Evolutionary conservation across 64 coral and sea anemone genomes (phyloP).

Genomic region (Catalaphyllia jardinei): DNA sequence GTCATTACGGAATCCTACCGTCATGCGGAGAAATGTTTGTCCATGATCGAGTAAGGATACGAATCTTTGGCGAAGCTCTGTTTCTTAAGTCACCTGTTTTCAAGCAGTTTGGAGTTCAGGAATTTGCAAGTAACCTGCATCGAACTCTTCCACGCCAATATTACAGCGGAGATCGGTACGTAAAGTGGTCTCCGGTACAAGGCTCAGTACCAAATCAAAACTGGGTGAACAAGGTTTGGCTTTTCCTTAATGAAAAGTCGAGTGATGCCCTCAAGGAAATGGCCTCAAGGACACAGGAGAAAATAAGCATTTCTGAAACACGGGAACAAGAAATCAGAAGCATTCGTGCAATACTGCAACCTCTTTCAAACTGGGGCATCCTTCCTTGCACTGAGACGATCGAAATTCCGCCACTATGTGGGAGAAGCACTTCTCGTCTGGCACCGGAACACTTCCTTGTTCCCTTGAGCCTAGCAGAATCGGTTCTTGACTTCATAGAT

Average conservation of each 20-base stretch:
- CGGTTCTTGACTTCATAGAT: conserved; percentile 14
- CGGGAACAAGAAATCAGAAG: background rate
- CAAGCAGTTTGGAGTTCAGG: conserved; percentile 22
- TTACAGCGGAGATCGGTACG: background rate
- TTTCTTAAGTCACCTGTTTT: conserved; percentile 10
- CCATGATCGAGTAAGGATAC: background rate
- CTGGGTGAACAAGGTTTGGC: conserved; percentile 47
- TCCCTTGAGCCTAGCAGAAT: background rate
- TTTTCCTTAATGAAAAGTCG: background rate
- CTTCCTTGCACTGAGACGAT: conserved; percentile 31
- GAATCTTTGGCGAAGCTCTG: background rate
- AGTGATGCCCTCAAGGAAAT: background rate
- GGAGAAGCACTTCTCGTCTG: too few species aligned
- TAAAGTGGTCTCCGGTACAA: background rate
- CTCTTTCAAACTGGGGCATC: conserved; percentile 25
- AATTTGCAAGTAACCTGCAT: conserved; percentile 9
- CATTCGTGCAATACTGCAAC: background rate
- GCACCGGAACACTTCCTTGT: background rate
- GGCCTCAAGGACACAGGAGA: background rate
- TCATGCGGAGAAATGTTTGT: conserved; percentile 10
- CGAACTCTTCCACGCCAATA: background rate
- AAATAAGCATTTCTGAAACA: background rate
- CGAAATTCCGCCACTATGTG: too few species aligned
- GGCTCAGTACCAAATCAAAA: background rate
- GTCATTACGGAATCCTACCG: background rate